phyloP scores from a whole-genome alignment of 2,888 invertebrate species.

The Pogonocherus hispidulus region DNA sequence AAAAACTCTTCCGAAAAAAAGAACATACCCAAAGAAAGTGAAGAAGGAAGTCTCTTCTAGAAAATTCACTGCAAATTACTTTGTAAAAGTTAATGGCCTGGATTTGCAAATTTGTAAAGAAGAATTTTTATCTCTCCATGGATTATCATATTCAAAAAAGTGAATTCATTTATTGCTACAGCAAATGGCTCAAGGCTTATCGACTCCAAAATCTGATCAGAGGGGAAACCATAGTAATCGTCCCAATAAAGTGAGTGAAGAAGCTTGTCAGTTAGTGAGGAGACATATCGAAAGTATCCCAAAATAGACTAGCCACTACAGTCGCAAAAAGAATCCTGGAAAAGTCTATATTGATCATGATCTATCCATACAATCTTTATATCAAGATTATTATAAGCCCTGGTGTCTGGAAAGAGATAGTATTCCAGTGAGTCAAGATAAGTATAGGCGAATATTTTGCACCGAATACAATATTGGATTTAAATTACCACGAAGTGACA shows the following conservation, averaged over 20 bases:
- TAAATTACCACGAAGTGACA: conserved; percentile 45
- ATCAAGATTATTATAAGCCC: conserved; percentile 15
- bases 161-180: conserved; percentile 33
- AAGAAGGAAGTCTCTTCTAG: conserved; percentile 34
- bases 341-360: conserved; percentile 42
- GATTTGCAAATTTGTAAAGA: conserved; percentile 38
- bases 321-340: conserved; percentile 33
- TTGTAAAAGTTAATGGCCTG: conserved; percentile 37
- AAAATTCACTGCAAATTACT: conserved; percentile 34
- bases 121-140: conserved; percentile 43
- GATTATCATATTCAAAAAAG: conserved; percentile 31
- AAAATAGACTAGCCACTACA: conserved; percentile 30
- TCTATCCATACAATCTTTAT: conserved; percentile 32
- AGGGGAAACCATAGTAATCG: background rate
- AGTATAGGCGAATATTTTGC: conserved; percentile 35
- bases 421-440: conserved; percentile 6
- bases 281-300: background rate
- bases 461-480: conserved; percentile 48
- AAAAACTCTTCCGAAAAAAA: conserved; percentile 33
- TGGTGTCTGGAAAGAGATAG: conserved; percentile 24
- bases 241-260: background rate
- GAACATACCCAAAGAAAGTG: conserved; percentile 38
- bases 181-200: conserved; percentile 20
- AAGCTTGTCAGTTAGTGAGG: background rate
- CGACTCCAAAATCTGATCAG: background rate